Evolutionary conservation across 2,113 vertebrate species (phyloP), one percentile per base, ranked within the genome.

Genomic region (Otis tarda): DNA sequence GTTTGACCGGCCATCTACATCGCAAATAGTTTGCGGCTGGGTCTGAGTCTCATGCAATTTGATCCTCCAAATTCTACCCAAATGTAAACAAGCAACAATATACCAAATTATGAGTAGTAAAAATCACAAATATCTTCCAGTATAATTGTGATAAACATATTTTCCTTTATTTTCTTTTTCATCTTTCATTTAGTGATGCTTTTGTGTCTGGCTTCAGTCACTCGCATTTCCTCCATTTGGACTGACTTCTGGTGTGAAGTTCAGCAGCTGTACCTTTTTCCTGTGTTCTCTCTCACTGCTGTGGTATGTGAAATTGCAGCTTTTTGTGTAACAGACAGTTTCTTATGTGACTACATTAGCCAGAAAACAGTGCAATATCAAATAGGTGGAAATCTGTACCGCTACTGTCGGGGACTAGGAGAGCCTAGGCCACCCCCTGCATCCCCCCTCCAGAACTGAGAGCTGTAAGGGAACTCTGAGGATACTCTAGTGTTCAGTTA

Each of bases 181-280:
- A 7, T 64, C 67, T 81, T 69, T 70, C 57, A 23, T 89, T 67
- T 92, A 71, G 57, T 68, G 90, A 57, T 63, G 53, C 76, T 83
- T 94, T 85, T 73, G 86, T 86, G 77, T 39, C 77, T 90, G 86
- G 41, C 64, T 78, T 83, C 82, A 37, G 52, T 92, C 90, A 74
- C 82, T 77, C 71, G 31, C 10, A 2, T 70, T 55, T 52, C 50
- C 60, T 69, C 35, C 17, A 1, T 86, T 94, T 92, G 90, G 93
- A 73, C 52, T 82, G 70, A 55, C 81, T 92, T 78, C 86, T 78
- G 82, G 76, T 95, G 90, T 83, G 93, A 92, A 92, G 90, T 95
- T 94, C 83, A 92, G 65, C 90, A 94, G 90, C 90, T 90, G 86
- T 83, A 92, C 90, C 76, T 92, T 78, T 89, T 53, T 21, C 28